Conservation (phyloP, 2,797 vertebrate species). For the Cyprinella venusta region DNA sequence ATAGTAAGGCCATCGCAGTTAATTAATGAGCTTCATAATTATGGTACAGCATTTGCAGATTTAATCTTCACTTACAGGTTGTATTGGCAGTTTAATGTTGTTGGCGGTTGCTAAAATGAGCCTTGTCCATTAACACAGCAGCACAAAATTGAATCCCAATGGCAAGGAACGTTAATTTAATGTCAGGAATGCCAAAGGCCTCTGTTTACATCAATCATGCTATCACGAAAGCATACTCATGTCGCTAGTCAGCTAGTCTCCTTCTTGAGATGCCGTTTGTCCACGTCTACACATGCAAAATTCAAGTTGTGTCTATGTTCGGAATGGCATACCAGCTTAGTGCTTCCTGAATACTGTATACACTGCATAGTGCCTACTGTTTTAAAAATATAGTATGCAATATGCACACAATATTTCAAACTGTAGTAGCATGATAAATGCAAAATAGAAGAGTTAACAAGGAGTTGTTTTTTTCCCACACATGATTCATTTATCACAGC, state of each 20-base stretch:
- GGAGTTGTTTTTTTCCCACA: not conserved
- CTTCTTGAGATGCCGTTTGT: not conserved
- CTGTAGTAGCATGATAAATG: not conserved
- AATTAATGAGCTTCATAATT: constrained; percentile 38
- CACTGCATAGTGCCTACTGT: not conserved
- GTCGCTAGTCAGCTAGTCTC: not conserved
- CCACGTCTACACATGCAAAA: not conserved
- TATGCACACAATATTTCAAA: not conserved
- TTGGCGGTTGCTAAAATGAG: constrained; percentile 30
- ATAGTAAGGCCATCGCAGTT: constrained; percentile 1
- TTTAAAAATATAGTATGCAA: not conserved
- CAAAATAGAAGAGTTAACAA: not conserved
- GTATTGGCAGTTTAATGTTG: constrained; percentile 37
- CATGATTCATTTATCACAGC: not conserved
- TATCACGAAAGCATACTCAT: constrained; percentile 12
- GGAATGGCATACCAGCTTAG: not conserved
- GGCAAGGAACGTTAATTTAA: constrained; percentile 36
- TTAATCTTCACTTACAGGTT: constrained; percentile 33
- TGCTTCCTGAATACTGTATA: not conserved
- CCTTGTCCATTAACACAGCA: constrained; percentile 29
- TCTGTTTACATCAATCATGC: constrained; percentile 25
- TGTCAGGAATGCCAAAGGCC: constrained; percentile 30
- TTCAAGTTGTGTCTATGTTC: not conserved
- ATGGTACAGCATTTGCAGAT: not conserved
- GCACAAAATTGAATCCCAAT: constrained; percentile 13